phyloP scores from a whole-genome alignment of 2,113 vertebrate genomes.

The Miniopterus natalensis region DNA sequence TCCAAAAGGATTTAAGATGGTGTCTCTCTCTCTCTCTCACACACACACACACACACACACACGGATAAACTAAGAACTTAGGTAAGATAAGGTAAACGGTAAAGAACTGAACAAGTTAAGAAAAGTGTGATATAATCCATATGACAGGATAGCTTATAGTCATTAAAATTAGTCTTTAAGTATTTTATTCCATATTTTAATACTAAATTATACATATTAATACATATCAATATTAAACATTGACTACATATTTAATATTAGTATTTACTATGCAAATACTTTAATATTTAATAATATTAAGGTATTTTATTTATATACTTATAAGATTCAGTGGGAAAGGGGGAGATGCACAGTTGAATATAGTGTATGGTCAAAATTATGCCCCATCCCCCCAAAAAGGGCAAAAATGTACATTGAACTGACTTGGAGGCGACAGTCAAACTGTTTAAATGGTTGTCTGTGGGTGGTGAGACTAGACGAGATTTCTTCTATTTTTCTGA shows the following conservation, averaged over 20 bases:
- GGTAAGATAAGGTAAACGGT: background rate
- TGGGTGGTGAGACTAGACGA: rapidly evolving
- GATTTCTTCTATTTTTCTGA: background rate
- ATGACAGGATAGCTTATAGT: background rate
- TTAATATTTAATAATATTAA: background rate
- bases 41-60: background rate
- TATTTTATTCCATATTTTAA: background rate
- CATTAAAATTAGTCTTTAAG: background rate
- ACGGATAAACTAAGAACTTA: background rate
- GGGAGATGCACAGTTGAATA: background rate
- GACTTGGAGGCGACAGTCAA: background rate
- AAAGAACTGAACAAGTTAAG: background rate
- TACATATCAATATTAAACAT: background rate
- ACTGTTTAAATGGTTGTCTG: no score
- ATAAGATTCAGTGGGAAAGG: background rate
- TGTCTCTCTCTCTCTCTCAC: background rate
- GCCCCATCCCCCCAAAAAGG: background rate
- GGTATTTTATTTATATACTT: background rate
- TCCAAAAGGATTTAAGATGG: background rate
- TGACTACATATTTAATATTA: background rate
- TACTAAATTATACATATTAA: background rate
- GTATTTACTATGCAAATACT: background rate
- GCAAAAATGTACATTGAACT: background rate
- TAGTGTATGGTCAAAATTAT: background rate
- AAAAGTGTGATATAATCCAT: background rate